Conservation (phyloP, 2,888 invertebrate genomes). For the Leptopilina syphax region DNA sequence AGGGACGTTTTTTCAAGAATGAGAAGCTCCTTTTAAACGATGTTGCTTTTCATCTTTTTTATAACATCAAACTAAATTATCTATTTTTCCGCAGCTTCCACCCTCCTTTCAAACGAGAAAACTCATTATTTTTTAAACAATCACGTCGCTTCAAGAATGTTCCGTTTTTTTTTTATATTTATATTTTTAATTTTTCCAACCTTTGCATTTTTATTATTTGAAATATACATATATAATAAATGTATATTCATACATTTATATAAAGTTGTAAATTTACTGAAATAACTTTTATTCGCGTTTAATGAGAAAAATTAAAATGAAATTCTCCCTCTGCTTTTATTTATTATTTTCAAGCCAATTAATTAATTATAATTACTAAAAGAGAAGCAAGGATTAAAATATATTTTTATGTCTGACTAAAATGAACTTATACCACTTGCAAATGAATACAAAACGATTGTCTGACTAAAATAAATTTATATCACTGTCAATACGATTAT, state of each 20-base stretch:
- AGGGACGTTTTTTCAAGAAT: constrained; percentile 28
- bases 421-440: too few relatives aligned
- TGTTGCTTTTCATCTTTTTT: constrained; percentile 17
- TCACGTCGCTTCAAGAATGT: not conserved
- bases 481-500: too few relatives aligned
- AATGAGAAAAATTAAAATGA: not conserved
- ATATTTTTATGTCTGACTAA: too few relatives aligned
- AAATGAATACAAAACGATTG: too few relatives aligned
- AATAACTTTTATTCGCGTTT: not conserved
- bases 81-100: not conserved
- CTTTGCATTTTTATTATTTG: not conserved
- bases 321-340: not conserved
- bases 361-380: not conserved
- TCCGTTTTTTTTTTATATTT: not conserved
- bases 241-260: not conserved
- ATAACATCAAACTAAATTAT: constrained; percentile 14
- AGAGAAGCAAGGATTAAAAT: too few relatives aligned
- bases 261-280: too few relatives aligned
- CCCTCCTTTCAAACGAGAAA: not conserved
- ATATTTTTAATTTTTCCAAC: not conserved
- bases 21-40: not conserved
- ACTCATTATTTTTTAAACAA: constrained; percentile 9
- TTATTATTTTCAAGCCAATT: not conserved
- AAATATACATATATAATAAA: not conserved
- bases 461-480: too few relatives aligned